Evolutionary conservation across 2,113 vertebrate genomes (phyloP), one percentile per base, ranked within the genome.

Genomic region (Himantopus leucocephalus): DNA sequence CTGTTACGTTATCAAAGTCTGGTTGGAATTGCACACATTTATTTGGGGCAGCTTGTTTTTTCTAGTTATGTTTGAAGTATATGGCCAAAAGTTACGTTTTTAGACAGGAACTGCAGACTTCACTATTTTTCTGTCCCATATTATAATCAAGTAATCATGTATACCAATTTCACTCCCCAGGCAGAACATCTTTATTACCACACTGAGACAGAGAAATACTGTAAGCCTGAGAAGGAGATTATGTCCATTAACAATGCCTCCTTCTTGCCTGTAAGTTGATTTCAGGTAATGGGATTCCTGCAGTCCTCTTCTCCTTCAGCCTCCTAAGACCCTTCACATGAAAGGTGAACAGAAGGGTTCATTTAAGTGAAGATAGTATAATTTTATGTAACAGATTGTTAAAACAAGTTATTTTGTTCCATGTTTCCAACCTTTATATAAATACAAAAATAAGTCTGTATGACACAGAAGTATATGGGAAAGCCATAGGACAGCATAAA

Each of bases 231-330:
- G 68, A 45, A 88, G 52, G 23, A 94, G 35, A 56, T 96, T 73
- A 91, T 63, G n/a, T 62, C 63, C 55, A 39, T 39, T 77, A 93
- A 81, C 83, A 66, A 23, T 63, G 67, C 10, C 59, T 76, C 26
- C 43, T 84, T 12, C 85, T 59, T 52, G 48, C 59, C 87, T 90
- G 2, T 26, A 73, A 94, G 66, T 59, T 92, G 66, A n/a, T 94
- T 72, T 96, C 85, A 92, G 83, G 85, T 92, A 88, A 93, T 48
- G 84, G 71, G 60, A 94, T 91, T 94, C 92, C 76, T 82, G 35
- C 24, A 74, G 78, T 41, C 56, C 23, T 50, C 48, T 77, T 48
- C 48, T 77, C 56, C 74, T 89, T 72, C 68, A 86, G 45, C 64
- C 68, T 78, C 39, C 52, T 4, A 8, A 77, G 32, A 18, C 7